phyloP scores from a whole-genome alignment of 2,888 invertebrate species.

The Lasioglossum morio region DNA sequence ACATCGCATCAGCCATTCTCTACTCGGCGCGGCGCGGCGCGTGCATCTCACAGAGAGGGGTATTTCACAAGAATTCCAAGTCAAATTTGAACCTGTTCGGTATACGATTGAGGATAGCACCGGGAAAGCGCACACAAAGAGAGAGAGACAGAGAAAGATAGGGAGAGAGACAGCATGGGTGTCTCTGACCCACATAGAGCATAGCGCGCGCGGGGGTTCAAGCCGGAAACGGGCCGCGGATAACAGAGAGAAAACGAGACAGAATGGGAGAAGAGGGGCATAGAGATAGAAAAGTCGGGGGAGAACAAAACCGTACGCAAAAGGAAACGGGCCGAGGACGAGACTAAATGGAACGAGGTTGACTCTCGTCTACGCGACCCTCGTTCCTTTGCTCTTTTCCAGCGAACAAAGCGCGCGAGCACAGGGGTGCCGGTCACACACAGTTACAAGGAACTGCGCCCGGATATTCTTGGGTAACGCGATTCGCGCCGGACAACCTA shows the following conservation, averaged over 20 bases:
- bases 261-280: not conserved
- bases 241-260: constrained; percentile 14
- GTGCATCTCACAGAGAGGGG: not conserved
- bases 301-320: constrained; percentile 55
- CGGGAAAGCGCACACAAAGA: not conserved
- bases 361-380: constrained; percentile 43
- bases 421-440: constrained; percentile 1
- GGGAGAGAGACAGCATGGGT: constrained; percentile 23
- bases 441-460: constrained; percentile 35
- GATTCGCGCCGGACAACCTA: constrained; percentile 44
- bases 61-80: constrained; percentile 33
- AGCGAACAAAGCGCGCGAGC: constrained; percentile 43
- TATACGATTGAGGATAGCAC: constrained; percentile 17
- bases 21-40: not conserved
- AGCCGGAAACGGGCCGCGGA: constrained; percentile 66
- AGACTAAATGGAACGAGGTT: constrained; percentile 69
- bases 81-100: constrained; percentile 40
- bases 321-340: constrained; percentile 64
- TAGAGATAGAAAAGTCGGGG: constrained; percentile 48
- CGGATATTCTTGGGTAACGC: constrained; percentile 38
- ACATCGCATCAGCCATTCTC: constrained; percentile 21
- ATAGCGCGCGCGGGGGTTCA: constrained; percentile 44
- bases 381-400: constrained; percentile 36
- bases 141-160: not conserved
- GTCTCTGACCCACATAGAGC: constrained; percentile 70